Percentiles rank a stretch among this genome's conserved stretches.
Evolutionary conservation across 2,797 vertebrate species (phyloP).

Genomic region (Pangasius macronema): DNA sequence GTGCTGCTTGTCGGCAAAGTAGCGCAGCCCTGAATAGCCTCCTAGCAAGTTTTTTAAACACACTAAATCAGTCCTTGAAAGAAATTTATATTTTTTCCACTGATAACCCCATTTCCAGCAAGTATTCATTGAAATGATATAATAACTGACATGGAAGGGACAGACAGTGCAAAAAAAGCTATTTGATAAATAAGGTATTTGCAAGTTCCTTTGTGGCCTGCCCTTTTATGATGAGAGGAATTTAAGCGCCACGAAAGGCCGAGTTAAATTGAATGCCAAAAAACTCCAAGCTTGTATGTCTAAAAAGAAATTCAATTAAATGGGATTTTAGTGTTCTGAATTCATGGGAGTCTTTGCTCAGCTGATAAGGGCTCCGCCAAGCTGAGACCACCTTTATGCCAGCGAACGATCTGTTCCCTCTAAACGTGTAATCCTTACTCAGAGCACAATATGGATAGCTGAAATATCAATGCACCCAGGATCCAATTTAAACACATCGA

Average conservation of each 20-base stretch:
- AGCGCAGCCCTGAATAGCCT: conserved; percentile 55
- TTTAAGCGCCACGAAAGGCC: conserved; percentile 86
- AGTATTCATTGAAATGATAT: conserved; percentile 84
- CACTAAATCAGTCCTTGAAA: conserved; percentile 81
- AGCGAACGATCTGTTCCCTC: conserved; percentile 88
- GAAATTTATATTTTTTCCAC: conserved; percentile 73
- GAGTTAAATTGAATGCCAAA: conserved; percentile 95
- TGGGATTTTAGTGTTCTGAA: conserved; percentile 99
- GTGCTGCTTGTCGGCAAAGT: conserved; percentile 54
- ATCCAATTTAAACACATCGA: conserved; percentile 97
- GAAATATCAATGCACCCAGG: conserved; percentile 92
- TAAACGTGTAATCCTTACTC: conserved; percentile 96
- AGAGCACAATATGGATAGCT: conserved; percentile 88
- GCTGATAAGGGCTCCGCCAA: conserved; percentile 91
- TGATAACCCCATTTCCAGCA: conserved; percentile 79
- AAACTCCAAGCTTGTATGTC: conserved; percentile 95
- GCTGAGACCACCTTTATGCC: conserved; percentile 84
- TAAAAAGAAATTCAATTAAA: conserved; percentile 99
- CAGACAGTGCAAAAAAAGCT: conserved; percentile 59
- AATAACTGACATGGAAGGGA: conserved; percentile 78
- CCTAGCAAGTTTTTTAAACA: conserved; percentile 71
- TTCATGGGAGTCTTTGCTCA: conserved; percentile 89
- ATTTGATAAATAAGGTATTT: conserved; percentile 86
- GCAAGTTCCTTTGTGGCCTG: conserved; percentile 87
- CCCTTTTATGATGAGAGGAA: conserved; percentile 85